A percentile compares a stretch with the other conserved stretches of the same genome.
These are phyloP conservation scores for Chaetogeoica ovagalla DNA, from an alignment of 2,888 invertebrate species.

Conservation along the genomic window DNA sequence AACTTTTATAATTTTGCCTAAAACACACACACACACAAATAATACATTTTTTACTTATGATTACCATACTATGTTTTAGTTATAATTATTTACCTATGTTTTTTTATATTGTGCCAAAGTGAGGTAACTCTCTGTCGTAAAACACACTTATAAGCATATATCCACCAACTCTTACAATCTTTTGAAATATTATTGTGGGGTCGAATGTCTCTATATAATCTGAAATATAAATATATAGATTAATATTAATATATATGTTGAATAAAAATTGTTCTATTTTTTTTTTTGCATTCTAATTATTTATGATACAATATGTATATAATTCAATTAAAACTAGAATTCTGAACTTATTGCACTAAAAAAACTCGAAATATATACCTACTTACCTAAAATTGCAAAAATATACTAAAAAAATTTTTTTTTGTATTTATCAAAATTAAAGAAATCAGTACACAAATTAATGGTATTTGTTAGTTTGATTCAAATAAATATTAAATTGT, in stretches of 20 bases:
- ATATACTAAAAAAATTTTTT: too few species aligned
- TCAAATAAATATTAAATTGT: too few species aligned
- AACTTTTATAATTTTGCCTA: constrained; percentile 69
- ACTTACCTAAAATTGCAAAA: too few species aligned
- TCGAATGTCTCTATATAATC: constrained; percentile 68
- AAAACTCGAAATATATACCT: too few species aligned
- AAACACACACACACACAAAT: constrained; percentile 50
- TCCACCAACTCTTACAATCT: constrained; percentile 74
- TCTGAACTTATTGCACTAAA: too few species aligned
- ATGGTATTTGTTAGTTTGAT: too few species aligned
- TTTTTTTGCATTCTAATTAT: background rate
- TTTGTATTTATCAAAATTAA: too few species aligned
- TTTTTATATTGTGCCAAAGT: constrained; percentile 31
- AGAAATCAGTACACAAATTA: too few species aligned
- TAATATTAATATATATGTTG: background rate
- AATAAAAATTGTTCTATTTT: constrained; percentile 10
- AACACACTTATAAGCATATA: constrained; percentile 72
- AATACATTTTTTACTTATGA: background rate
- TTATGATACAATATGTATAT: background rate
- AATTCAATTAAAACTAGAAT: background rate
- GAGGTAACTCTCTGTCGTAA: constrained; percentile 67
- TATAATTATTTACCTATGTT: constrained; percentile 27
- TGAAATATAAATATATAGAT: constrained; percentile 56
- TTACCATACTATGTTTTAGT: background rate
- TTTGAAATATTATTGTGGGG: constrained; percentile 66